Base-by-base conservation (phyloP, 2,888 invertebrate genomes). In the Drosophila planitibia region DNA sequence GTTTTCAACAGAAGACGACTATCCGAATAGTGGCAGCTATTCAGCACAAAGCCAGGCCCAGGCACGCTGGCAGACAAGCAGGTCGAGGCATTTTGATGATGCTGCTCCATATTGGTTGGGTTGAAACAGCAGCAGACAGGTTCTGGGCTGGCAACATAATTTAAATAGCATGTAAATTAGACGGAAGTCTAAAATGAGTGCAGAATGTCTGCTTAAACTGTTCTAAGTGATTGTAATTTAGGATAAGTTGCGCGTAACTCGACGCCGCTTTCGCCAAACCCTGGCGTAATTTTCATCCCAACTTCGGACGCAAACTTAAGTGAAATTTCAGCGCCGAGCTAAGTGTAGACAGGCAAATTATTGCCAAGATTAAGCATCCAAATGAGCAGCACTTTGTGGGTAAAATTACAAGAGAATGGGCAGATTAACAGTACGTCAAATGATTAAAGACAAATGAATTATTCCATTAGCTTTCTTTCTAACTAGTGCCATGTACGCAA, bases 131-230 rank as follows among this genome's bases (percentile, higher is more conserved):
- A 41, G 32, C 19, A 51, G 51, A 51, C 25, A 28, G 51, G 28
- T 41, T 53, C 57, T 65, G 66, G 68, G 65, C 64, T 73, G 75
- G 62, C 66, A 89, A 89, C 89, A 87, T 90, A 82, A 90, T 89
- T 87, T 87, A 90, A 87, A 90, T 89, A 87, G 89, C 87, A 90
- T 88, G 87, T 89, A 88, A 88, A 88, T 88, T 88, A 90, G 87
- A 90, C 87, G 91, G 85, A 88, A 88, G 91, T 84, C 87, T 89
- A 84, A 90, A 87, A 87, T 79, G 87, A 89, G 84, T 87, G 85
- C 90, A 87, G 89, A 87, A 90, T 90, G 89, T 81, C 90, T 88
- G 71, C 81, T 90, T 83, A 87, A 89, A 87, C 79, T 86, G 87
- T 77, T 86, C 79, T 90, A 87, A 87, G 91, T 90, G 91, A 89